Evolutionary conservation across 2,888 invertebrate species (phyloP).

Genomic region (Fissipunctia ypsillon): DNA sequence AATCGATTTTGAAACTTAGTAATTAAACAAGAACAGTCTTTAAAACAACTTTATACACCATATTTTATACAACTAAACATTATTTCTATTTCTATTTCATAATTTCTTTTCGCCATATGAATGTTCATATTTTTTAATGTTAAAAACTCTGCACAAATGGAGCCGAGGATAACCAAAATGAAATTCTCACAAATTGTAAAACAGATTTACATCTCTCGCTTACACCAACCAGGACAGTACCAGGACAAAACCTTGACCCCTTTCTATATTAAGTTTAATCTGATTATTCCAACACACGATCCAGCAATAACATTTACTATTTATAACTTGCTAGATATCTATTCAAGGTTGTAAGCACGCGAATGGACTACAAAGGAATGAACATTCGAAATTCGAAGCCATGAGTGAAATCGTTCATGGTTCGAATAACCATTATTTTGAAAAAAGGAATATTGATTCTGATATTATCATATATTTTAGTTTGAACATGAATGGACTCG

Average conservation of each 20-base stretch:
- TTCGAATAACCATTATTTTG: constrained; percentile 45
- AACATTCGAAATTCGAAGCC: constrained; percentile 1
- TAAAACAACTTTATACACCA: no score
- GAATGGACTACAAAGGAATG: constrained; percentile 34
- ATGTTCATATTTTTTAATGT: no score
- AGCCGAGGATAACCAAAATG: neutral
- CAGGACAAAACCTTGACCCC: constrained; percentile 35
- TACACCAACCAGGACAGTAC: constrained; percentile 11
- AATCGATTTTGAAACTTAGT: no score
- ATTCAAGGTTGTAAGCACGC: constrained; percentile 51
- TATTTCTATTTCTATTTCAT: no score
- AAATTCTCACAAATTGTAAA: neutral
- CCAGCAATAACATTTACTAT: constrained; percentile 51
- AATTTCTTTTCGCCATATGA: no score
- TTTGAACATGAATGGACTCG: constrained; percentile 55
- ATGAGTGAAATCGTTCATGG: constrained; percentile 40
- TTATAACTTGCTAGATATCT: constrained; percentile 59
- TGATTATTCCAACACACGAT: constrained; percentile 53
- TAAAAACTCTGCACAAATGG: neutral
- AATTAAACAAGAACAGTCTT: no score
- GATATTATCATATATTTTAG: constrained; percentile 61
- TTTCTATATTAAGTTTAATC: constrained; percentile 43
- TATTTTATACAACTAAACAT: no score
- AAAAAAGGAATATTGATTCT: constrained; percentile 60
- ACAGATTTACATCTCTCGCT: neutral